These are phyloP conservation scores for Congeria kusceri DNA, from an alignment of 2,888 invertebrate genomes.

Conservation along the genomic window DNA sequence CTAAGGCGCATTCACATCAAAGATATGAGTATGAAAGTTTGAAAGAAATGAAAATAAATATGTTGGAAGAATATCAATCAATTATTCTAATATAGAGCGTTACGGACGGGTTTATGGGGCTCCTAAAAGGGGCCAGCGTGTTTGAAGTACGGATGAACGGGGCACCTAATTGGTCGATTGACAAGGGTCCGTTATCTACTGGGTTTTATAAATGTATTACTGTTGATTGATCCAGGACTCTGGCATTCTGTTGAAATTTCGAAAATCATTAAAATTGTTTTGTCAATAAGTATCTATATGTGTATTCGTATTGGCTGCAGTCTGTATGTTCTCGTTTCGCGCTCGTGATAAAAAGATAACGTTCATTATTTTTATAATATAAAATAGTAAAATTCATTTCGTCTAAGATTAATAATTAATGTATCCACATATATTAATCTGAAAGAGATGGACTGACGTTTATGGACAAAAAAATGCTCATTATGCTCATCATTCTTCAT, in stretches of 20 bases:
- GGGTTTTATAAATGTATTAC: background rate
- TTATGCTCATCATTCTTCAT: no score
- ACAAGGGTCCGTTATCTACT: constrained; percentile 14
- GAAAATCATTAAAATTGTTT: no score
- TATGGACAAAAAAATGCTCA: no score
- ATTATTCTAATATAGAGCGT: background rate
- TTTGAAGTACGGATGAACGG: constrained; percentile 36
- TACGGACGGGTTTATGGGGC: background rate
- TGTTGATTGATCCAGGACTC: background rate
- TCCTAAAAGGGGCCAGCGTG: constrained; percentile 7
- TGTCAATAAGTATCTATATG: no score
- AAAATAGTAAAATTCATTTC: no score
- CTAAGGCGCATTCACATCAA: constrained; percentile 24
- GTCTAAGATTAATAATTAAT: no score
- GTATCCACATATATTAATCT: no score
- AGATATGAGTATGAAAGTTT: constrained; percentile 49
- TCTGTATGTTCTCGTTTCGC: no score
- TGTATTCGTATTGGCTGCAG: no score
- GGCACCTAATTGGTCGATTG: constrained; percentile 18
- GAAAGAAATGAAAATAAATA: constrained; percentile 60
- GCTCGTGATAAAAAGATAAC: no score
- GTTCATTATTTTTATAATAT: no score
- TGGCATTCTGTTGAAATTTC: constrained; percentile 24
- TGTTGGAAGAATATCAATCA: constrained; percentile 7
- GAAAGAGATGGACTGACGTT: no score